Conservation (phyloP, 35 echinoderm and acorn worm species). For the Diadema setosum region DNA sequence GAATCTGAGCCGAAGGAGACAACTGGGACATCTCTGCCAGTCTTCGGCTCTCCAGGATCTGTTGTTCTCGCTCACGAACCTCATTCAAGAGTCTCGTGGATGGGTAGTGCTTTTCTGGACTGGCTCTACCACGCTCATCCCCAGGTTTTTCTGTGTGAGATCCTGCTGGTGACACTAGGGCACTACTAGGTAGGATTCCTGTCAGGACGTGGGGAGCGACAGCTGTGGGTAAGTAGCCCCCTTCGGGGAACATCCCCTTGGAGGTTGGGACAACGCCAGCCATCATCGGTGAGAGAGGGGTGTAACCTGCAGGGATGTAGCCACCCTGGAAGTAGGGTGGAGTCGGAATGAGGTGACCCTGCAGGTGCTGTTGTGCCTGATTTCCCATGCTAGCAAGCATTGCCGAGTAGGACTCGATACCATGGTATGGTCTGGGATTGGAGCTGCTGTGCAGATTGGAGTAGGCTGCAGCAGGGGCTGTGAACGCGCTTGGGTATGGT, state of each 20-base stretch:
- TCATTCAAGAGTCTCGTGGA: neutral
- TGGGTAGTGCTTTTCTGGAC: neutral
- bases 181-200: neutral
- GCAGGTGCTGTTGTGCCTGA: conserved; percentile 66
- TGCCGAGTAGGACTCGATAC: conserved; percentile 80
- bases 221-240: neutral
- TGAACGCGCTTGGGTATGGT: conserved; percentile 11
- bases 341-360: conserved; percentile 36
- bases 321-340: conserved; percentile 53
- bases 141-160: neutral
- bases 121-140: neutral
- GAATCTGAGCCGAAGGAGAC: neutral
- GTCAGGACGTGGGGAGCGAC: neutral
- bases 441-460: neutral
- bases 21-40: neutral
- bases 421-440: conserved; percentile 43
- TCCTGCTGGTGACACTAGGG: neutral
- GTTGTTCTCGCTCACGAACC: neutral
- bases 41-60: neutral
- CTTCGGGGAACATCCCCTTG: conserved; percentile 12
- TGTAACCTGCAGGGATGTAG: conserved; percentile 40
- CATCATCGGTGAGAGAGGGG: conserved; percentile 13
- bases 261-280: neutral
- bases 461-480: neutral
- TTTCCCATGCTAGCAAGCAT: conserved; percentile 90